Percentiles rank a stretch among this genome's conserved stretches.
phyloP scores from a whole-genome alignment of 2,888 invertebrate species.

The Leptarthrus brevirostris region DNA sequence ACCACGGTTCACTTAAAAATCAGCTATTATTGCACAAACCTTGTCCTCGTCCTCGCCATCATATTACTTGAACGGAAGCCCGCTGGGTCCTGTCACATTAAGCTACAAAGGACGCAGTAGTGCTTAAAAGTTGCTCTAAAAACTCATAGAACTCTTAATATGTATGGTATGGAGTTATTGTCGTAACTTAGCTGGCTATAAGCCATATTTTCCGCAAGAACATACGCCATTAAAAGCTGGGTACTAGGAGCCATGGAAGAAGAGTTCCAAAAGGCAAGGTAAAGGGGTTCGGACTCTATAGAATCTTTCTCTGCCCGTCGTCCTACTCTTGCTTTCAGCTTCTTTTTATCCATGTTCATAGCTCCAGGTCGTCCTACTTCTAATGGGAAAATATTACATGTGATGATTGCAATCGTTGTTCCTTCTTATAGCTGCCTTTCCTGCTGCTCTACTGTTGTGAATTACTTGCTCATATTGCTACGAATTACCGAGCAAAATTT shows the following conservation, averaged over 20 bases:
- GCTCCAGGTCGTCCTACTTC: conserved; percentile 37
- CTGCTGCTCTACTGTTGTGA: conserved; percentile 18
- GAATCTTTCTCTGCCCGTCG: conserved; percentile 24
- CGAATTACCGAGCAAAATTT: conserved; percentile 40
- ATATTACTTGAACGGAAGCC: conserved; percentile 18
- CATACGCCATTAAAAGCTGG: conserved; percentile 37
- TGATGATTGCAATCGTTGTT: conserved; percentile 53
- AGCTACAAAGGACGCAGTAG: conserved; percentile 8
- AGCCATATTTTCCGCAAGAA: conserved; percentile 41
- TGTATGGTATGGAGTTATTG: conserved; percentile 25
- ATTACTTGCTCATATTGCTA: conserved; percentile 28
- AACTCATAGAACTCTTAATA: conserved; percentile 10
- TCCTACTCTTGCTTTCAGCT: background rate
- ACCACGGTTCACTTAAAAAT: background rate
- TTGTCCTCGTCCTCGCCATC: background rate
- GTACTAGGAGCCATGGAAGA: background rate
- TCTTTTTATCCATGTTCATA: background rate
- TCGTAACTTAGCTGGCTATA: conserved; percentile 27
- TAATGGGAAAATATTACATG: conserved; percentile 54
- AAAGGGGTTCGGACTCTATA: conserved; percentile 1
- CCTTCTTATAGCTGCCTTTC: conserved; percentile 11
- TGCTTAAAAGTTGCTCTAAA: conserved; percentile 32
- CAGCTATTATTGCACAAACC: conserved; percentile 3
- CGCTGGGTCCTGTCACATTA: conserved; percentile 16
- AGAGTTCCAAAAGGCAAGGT: background rate